A percentile compares a stretch with the other conserved stretches of the same genome.
Conservation (phyloP, 2,113 vertebrate genomes). For the Octodon degus region DNA sequence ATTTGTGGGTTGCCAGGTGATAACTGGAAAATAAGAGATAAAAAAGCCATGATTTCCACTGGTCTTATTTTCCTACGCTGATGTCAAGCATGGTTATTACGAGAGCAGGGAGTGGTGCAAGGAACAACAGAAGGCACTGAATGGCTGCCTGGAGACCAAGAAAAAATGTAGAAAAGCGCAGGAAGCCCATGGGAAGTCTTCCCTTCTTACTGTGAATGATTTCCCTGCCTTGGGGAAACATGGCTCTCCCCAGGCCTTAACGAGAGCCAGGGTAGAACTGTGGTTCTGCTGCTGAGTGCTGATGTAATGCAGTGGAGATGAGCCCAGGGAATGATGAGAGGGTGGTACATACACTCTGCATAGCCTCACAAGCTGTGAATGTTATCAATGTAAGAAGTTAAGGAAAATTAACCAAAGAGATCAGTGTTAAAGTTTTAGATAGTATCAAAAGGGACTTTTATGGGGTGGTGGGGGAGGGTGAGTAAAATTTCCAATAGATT, state of each 20-base stretch:
- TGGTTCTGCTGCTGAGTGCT: background rate
- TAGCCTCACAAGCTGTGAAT: background rate
- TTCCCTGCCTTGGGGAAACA: background rate
- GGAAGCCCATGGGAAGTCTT: background rate
- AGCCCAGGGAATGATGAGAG: background rate
- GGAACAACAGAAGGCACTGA: background rate
- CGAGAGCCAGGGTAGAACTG: background rate
- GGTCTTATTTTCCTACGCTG: background rate
- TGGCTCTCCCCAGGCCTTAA: background rate
- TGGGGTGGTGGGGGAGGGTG: background rate
- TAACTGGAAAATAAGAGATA: background rate
- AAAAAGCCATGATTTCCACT: background rate
- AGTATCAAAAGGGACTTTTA: background rate
- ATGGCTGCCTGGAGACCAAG: background rate
- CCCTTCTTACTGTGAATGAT: background rate
- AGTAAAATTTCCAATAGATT: conserved; percentile 27
- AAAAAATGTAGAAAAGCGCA: background rate
- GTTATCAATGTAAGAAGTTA: background rate
- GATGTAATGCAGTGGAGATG: background rate
- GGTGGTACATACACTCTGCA: background rate
- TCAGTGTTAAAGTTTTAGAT: background rate
- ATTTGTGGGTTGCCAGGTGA: background rate
- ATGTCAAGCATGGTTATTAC: background rate
- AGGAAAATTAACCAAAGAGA: conserved; percentile 8
- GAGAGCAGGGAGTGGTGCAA: background rate